phyloP scores from a whole-genome alignment of 2,888 invertebrate species.

The Megalurothrips usitatus region DNA sequence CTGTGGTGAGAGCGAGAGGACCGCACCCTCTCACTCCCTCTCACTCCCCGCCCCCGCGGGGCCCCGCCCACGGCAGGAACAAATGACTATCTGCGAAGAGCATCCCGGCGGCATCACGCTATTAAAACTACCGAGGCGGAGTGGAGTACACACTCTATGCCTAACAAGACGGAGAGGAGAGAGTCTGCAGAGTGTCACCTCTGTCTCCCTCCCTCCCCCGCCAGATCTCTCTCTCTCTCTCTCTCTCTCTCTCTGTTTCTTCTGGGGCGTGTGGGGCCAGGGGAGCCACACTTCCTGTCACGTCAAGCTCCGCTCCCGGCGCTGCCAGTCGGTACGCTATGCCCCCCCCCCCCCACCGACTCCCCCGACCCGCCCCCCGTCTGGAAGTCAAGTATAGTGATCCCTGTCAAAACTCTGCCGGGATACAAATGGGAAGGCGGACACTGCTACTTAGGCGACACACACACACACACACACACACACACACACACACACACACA shows the following conservation, averaged over 20 bases:
- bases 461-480: too few species aligned
- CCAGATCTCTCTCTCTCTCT: not conserved
- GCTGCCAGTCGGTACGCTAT: not conserved
- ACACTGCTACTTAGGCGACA: slow-evolving; percentile 1
- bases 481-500: too few species aligned
- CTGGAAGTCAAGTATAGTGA: not conserved
- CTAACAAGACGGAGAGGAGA: not conserved
- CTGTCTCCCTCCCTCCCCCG: not conserved
- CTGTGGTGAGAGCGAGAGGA: not conserved
- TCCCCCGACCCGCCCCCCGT: not conserved
- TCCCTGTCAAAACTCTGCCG: slow-evolving; percentile 5
- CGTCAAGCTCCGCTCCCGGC: too few species aligned
- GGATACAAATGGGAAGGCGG: not conserved
- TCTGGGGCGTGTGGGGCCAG: too few species aligned
- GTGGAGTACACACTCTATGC: not conserved
- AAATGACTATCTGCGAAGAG: slow-evolving; percentile 23
- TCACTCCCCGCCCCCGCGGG: not conserved
- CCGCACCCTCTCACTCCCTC: too few species aligned
- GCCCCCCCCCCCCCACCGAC: not conserved
- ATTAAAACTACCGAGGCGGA: not conserved
- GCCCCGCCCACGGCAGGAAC: not conserved
- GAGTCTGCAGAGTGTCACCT: not conserved
- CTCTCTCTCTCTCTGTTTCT: too few species aligned
- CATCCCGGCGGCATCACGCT: not conserved
- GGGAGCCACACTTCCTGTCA: too few species aligned